phyloP scores from a whole-genome alignment of 2,113 vertebrate species.

The Nothoprocta perdicaria region DNA sequence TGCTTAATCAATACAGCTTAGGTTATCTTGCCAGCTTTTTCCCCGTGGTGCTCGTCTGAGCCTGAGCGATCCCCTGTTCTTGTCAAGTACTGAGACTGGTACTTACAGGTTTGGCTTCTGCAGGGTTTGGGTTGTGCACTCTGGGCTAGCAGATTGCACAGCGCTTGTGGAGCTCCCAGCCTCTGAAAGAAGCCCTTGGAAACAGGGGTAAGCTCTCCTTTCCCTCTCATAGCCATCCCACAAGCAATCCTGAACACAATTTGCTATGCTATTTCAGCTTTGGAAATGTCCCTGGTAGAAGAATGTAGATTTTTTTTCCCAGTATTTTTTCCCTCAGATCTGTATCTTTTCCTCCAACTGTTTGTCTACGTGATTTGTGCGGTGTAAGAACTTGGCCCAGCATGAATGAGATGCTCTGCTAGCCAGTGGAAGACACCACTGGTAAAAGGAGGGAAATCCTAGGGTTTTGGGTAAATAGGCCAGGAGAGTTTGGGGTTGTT shows the following conservation, averaged over 20 bases:
- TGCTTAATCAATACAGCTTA: background rate
- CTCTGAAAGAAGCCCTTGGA: background rate
- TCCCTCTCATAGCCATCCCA: background rate
- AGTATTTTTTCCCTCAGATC: background rate
- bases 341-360: background rate
- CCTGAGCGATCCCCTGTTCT: background rate
- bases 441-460: background rate
- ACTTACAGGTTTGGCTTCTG: background rate
- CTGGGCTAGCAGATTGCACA: background rate
- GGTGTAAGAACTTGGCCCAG: background rate
- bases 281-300: background rate
- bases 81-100: background rate
- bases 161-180: fast-evolving
- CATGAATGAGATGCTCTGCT: background rate
- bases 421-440: background rate
- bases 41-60: background rate
- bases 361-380: background rate
- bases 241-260: fast-evolving
- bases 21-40: background rate
- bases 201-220: background rate
- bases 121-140: background rate
- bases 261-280: background rate
- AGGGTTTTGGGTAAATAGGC: fast-evolving
- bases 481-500: too few relatives aligned
- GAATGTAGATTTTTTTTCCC: background rate